A percentile compares a stretch with the other conserved stretches of the same genome.
Conservation (phyloP, 2,113 vertebrate genomes). For the Alligator mississippiensis region DNA sequence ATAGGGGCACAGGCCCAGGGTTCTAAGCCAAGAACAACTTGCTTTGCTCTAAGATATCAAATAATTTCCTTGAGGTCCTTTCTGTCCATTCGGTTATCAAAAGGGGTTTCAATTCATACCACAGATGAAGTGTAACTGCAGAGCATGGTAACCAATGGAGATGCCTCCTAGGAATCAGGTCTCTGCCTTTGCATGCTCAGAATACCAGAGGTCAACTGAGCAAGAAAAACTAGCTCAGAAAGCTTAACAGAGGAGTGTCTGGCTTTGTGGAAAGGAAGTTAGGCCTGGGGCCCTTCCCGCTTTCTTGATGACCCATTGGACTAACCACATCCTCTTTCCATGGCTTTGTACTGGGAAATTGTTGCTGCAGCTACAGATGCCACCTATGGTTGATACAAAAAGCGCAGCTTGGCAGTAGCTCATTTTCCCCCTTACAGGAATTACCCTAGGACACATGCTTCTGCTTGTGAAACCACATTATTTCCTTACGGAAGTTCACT, state of each 20-base stretch:
- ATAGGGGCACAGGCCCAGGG: neutral
- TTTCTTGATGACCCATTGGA: neutral
- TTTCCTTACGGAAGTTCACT: neutral
- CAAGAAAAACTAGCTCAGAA: neutral
- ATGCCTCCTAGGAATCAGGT: neutral
- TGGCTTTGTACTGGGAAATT: neutral
- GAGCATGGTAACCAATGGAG: neutral
- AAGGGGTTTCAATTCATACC: neutral
- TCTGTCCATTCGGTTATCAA: neutral
- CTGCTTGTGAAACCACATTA: fast-evolving
- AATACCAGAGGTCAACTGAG: neutral
- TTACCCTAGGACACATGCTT: neutral
- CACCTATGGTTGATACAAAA: fast-evolving
- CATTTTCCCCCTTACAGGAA: fast-evolving
- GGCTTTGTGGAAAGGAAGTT: fast-evolving
- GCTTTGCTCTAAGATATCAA: neutral
- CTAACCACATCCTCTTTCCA: neutral
- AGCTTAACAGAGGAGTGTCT: neutral
- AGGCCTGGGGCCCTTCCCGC: too few relatives aligned
- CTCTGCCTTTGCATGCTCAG: neutral
- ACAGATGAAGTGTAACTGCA: neutral
- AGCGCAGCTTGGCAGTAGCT: neutral
- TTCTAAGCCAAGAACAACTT: neutral
- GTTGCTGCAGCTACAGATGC: neutral
- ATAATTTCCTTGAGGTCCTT: neutral